Evolutionary conservation across 2,113 vertebrate species (phyloP), one percentile per base, ranked within the genome.

Genomic region (Sigmodon hispidus): DNA sequence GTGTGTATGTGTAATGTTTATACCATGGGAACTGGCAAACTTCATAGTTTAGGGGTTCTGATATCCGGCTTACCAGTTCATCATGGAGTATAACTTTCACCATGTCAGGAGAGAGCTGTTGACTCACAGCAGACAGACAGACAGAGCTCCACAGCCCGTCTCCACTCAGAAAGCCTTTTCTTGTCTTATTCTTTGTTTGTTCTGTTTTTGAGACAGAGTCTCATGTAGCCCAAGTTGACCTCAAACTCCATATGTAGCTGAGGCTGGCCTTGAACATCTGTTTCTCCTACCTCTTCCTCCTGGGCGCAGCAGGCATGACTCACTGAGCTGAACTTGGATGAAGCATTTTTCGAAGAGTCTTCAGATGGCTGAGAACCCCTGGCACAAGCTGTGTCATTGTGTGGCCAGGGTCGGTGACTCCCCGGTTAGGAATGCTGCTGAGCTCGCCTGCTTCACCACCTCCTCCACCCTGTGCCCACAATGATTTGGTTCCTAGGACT

Each of bases 81-180:
- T 11, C 34, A 1, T 4, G 5, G 48, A 61, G 21, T 0, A 1
- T 12, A n/a, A 7, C 55, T 34, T n/a, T 40, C 0, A 11, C 3
- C 5, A 8, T 21, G 65, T 24, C 7, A 1, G 29, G 85, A 61
- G 69, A 26, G n/a, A 40, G 40, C 11, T 19, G 22, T 24, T 2
- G 84, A 73, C 7, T 5, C 1, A 7, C 43, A 0, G n/a, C 76
- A 70, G 87, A 36, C 79, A 45, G 36, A 31, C 21, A 21, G 45
- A 36, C 34, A 17, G 50, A 6, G 15, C 17, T n/a, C n/a, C 29
- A 12, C 5, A 4, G 0, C 21, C 40, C 86, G 13, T 72, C 15
- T 73, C 11, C 31, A 1, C 8, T 40, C 0, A 72, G 50, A 13
- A 52, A 70, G 85, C 85, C 17, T 70, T 50, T 13, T 2, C 31